phyloP scores from a whole-genome alignment of 2,888 invertebrate species.

The Tachina grossa region DNA sequence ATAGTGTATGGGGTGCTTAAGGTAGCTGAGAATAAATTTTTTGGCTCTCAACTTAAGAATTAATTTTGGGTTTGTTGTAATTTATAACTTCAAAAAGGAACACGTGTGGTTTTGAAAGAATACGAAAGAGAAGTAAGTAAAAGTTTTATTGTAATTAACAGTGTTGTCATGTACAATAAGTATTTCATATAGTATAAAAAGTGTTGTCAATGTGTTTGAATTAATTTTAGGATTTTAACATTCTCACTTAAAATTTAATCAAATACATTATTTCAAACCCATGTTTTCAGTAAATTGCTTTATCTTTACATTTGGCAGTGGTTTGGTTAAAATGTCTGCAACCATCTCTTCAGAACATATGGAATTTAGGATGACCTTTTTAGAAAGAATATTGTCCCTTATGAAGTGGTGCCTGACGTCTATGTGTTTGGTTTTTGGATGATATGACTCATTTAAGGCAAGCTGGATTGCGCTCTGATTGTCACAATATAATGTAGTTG shows the following conservation, averaged over 20 bases:
- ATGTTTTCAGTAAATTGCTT: slow-evolving; percentile 10
- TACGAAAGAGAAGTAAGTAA: background rate
- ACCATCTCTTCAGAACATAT: slow-evolving; percentile 43
- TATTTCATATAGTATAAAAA: no score
- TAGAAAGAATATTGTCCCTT: slow-evolving; percentile 15
- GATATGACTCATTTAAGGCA: slow-evolving; percentile 33
- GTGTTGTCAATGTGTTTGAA: slow-evolving; percentile 27
- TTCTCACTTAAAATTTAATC: slow-evolving; percentile 39
- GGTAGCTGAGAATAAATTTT: no score
- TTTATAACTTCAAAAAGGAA: background rate
- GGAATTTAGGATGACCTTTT: slow-evolving; percentile 16
- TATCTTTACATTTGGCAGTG: slow-evolving; percentile 23
- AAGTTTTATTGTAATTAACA: no score
- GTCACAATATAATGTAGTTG: slow-evolving; percentile 33
- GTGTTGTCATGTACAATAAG: no score
- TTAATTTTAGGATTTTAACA: slow-evolving; percentile 39
- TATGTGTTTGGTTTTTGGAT: slow-evolving; percentile 41
- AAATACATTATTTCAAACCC: slow-evolving; percentile 13
- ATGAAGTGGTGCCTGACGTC: slow-evolving; percentile 56
- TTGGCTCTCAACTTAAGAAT: no score
- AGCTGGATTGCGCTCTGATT: slow-evolving; percentile 52
- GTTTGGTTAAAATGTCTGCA: slow-evolving; percentile 51
- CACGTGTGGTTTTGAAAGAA: background rate
- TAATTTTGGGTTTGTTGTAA: no score
- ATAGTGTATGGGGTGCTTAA: no score